Evolutionary conservation across 2,797 vertebrate species (phyloP), one percentile per base, ranked within the genome.

Genomic region (Gymnopithys bicolor): DNA sequence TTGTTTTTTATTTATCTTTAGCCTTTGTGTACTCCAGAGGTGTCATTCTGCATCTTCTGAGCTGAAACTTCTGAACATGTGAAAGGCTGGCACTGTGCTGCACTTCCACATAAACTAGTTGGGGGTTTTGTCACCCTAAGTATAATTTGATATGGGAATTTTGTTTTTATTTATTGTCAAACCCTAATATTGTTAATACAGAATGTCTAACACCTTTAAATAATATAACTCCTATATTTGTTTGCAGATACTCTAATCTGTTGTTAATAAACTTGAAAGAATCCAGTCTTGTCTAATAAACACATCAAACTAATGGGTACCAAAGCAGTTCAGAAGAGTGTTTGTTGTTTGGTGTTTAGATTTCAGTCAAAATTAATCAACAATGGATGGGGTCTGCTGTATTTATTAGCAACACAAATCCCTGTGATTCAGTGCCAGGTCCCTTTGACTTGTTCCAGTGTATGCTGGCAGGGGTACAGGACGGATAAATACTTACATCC

Each of bases 291-390:
- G 96, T 97, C 97, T 98, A 98, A 98, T 98, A 98, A 98, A 98
- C 97, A 97, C 97, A 97, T 97, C 97, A 97, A 97, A 95, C 95
- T 98, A 97, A 98, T 97, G 97, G 93, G 95, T 91, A 97, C 92
- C 90, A 94, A 97, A 96, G 95, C 93, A 77, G 94, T 95, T 97
- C 95, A 96, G 96, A 98, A 92, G 97, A 96, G 88, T 93, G 96
- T 96, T 98, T 97, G 97, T 97, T 98, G 97, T 98, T 98, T 98
- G 90, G 97, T 98, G 97, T 98, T 98, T 98, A 98, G 97, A 97
- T 98, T 98, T 97, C 96, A 96, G 97, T 98, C 96, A 95, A 97
- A 98, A 97, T 97, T 98, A 98, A 98, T 98, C 97, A 97, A 97
- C 97, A 98, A 97, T 97, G 91, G 96, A 96, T 95, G 94, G 93